Evolutionary conservation across 2,888 invertebrate species (phyloP), one percentile per base, ranked within the genome.

Genomic region (Dascillus cervinus): DNA sequence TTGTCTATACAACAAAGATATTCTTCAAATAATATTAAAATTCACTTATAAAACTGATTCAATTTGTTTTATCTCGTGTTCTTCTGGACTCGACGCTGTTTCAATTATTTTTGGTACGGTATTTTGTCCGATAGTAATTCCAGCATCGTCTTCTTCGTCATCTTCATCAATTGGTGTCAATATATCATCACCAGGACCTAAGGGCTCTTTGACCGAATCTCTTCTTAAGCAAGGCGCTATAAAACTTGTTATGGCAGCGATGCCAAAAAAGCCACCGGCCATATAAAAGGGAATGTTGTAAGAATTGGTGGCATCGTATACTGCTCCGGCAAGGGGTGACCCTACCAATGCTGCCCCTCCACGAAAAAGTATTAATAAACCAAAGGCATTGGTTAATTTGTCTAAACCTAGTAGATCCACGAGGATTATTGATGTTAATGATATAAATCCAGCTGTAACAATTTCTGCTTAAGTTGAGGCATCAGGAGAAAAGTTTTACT

Each of bases 341-440:
- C 87, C 88, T 50, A 92, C 71, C 29, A 95, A 86, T 10, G 92
- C 88, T 3, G 97, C 92, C 20, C 87, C 83, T 26, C 97, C 98
- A 58, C 97, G 82, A 72, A 94, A 92, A 48, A 98, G 69, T 53
- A 96, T 94, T 32, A 98, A 73, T 41, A 97, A 73, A 6, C 97
- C 97, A 67, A 97, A 98, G 25, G 96, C 95, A 64, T 92, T 97
- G 25, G 97, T 97, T 48, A 98, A 69, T 62, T 88, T 88, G 60
- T 96, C 95, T 59, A 98, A 70, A 2, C 97, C 97, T 26, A 98
- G 74, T 19, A 97, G 73, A 64, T 98, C 96, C 48, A 96, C 95
- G 41, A 98, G 74, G 58, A 97, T 94, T 59, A 97, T 96, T 26
- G 97, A 97, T 22, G 97, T 97, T 36, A 98, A 71, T 5, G 96